These are phyloP conservation scores for Myotis planiceps DNA, from an alignment of 2,797 vertebrate genomes.

Conservation along the genomic window DNA sequence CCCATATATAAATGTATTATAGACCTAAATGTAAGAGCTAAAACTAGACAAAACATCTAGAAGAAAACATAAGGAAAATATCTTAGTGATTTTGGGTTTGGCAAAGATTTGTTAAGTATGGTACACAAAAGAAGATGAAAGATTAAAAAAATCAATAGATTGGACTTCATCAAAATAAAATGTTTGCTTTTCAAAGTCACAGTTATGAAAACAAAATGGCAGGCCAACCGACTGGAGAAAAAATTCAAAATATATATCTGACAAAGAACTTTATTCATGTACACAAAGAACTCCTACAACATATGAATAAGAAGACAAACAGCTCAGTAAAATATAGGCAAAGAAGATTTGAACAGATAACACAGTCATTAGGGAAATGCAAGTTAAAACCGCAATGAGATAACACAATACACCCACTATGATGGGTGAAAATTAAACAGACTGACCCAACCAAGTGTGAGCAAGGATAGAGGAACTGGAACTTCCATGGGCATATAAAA, in stretches of 20 bases:
- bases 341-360: slow-evolving; percentile 19
- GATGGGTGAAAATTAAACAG: slow-evolving; percentile 32
- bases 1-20: not conserved
- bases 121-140: not conserved
- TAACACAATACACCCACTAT: not conserved
- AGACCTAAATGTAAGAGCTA: not conserved
- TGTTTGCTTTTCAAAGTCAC: not conserved
- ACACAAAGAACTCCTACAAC: not conserved
- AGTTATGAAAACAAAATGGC: slow-evolving; percentile 36
- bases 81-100: not conserved
- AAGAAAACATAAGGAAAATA: not conserved
- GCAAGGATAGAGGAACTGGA: slow-evolving; percentile 28
- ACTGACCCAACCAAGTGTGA: not conserved
- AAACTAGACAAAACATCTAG: not conserved
- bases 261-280: slow-evolving; percentile 22
- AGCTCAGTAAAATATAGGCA: slow-evolving; percentile 1
- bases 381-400: slow-evolving; percentile 24
- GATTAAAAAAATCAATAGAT: slow-evolving; percentile 7
- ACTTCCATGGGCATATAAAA: not conserved
- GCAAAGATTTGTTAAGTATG: slow-evolving; percentile 29
- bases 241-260: not conserved
- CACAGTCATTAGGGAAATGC: not conserved
- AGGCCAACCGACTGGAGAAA: not conserved
- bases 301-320: not conserved
- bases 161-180: slow-evolving; percentile 16